A percentile compares a stretch with the other conserved stretches of the same genome.
Conservation (phyloP, 2,888 invertebrate species). For the Pachydiplax longipennis region DNA sequence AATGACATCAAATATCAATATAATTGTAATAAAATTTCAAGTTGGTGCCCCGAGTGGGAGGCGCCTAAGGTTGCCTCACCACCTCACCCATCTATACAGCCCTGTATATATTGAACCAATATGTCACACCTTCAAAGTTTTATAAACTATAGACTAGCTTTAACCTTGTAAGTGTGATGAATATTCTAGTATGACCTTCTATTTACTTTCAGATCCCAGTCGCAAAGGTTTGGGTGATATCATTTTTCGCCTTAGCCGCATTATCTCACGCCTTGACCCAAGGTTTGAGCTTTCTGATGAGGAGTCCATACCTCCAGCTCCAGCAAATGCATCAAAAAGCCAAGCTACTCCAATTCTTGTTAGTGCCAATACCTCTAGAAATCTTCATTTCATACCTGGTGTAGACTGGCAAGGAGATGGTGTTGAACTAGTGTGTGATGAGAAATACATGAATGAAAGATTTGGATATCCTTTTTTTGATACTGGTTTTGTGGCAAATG, state of each 20-base stretch:
- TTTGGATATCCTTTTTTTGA: conserved; percentile 50
- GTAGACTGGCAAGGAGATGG: neutral
- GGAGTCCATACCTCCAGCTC: conserved; percentile 24
- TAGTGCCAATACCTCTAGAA: too few relatives aligned
- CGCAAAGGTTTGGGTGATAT: conserved; percentile 34
- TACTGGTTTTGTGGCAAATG: conserved; percentile 49
- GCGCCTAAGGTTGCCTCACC: too few relatives aligned
- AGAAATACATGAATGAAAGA: conserved; percentile 47
- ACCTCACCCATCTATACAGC: too few relatives aligned
- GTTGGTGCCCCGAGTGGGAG: too few relatives aligned
- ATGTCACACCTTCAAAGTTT: too few relatives aligned
- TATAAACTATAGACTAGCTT: too few relatives aligned
- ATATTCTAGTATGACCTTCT: too few relatives aligned
- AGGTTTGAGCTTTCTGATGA: conserved; percentile 47
- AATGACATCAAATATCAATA: too few relatives aligned
- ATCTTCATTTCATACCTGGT: neutral
- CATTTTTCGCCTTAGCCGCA: conserved; percentile 48
- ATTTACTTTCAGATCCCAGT: conserved; percentile 20
- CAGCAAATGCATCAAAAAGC: neutral
- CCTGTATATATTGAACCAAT: too few relatives aligned
- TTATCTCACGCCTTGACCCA: conserved; percentile 48
- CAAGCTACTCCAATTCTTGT: neutral
- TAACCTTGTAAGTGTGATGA: too few relatives aligned
- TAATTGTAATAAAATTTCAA: too few relatives aligned
- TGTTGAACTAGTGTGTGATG: conserved; percentile 48